Base-by-base conservation (phyloP, 30 jellyfish, hydroid and myxozoan genomes). In the Cassiopea andromeda region DNA sequence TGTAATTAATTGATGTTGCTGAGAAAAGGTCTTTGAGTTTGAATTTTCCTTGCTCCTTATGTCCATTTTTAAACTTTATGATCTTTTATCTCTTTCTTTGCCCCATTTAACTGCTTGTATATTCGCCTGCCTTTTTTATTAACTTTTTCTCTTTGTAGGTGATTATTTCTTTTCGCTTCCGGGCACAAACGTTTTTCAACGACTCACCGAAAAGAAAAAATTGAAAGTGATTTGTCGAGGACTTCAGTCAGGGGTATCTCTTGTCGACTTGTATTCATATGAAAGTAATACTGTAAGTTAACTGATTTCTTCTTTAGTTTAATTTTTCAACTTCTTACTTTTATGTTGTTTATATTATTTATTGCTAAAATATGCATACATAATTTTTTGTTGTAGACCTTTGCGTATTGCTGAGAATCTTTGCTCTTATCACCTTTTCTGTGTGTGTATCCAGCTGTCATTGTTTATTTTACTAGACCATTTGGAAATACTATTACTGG, bases 111-210 rank as follows among this genome's bases (percentile, higher is more conserved):
- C 9, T 9, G 9, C 9, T 50, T 9, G 8, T 9, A 50, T 50
- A 50, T 50, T 50, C 64, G 9, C 64, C 64, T 50, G 64, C 64
- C 73, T 61, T 61, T 14, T 61, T 6, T 61, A 4, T 61, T 17
- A 27, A 4, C 16, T 50, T 10, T 70, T 14, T 47, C 60, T 45
- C 44, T 1, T 81, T 44, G 16, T 44, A 81, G 90, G 81, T 81
- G 90, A 81, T 12, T 69, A 12, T 12, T 81, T 81, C 48, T 81
- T 81, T 48, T 49, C 90, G 67, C 73, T 81, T 50, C n/a, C 90
- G 48, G 90, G 38, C 7, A 81, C 90, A 64, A 70, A 67, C 5
- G n/a, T 67, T 38, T 81, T 81, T 8, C 73, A 61, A 9, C 15
- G 47, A 12, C 80, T 81, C n/a, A 67, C 90, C 4, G 80, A 70